Conservation (phyloP, 2,113 vertebrate genomes). For the Centrocercus urophasianus region DNA sequence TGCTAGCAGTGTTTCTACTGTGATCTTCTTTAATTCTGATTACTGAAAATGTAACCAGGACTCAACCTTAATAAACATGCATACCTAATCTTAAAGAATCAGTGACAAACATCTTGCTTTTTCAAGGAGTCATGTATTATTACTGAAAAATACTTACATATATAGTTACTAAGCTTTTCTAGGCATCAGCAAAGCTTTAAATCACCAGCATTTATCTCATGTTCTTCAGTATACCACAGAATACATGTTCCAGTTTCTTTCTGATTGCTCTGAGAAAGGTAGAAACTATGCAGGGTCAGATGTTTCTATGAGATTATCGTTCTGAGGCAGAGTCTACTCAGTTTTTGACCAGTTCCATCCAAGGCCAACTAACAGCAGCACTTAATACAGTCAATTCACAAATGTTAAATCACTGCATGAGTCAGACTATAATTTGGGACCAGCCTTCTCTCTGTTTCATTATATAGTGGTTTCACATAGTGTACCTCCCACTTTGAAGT, state of each 20-base stretch:
- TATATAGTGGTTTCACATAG: neutral
- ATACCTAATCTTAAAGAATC: neutral
- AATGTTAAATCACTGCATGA: neutral
- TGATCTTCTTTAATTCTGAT: neutral
- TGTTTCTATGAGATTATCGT: accelerated
- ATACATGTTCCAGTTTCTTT: neutral
- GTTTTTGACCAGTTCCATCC: neutral
- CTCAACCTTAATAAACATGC: neutral
- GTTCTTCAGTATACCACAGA: neutral
- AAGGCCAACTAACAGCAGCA: neutral
- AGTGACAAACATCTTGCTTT: neutral
- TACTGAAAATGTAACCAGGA: neutral
- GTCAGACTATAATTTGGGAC: neutral
- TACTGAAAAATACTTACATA: neutral
- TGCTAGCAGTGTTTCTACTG: neutral
- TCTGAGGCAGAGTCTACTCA: neutral
- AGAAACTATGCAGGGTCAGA: accelerated
- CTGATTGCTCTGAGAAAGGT: neutral
- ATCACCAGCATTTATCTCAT: neutral
- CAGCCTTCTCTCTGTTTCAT: neutral
- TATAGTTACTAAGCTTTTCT: neutral
- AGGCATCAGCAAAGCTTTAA: neutral
- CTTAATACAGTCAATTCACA: neutral
- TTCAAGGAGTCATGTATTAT: neutral
- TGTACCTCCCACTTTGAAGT: neutral